Base-by-base conservation (phyloP, 1,140 invertebrate species). In the Drosophila mojavensis region DNA sequence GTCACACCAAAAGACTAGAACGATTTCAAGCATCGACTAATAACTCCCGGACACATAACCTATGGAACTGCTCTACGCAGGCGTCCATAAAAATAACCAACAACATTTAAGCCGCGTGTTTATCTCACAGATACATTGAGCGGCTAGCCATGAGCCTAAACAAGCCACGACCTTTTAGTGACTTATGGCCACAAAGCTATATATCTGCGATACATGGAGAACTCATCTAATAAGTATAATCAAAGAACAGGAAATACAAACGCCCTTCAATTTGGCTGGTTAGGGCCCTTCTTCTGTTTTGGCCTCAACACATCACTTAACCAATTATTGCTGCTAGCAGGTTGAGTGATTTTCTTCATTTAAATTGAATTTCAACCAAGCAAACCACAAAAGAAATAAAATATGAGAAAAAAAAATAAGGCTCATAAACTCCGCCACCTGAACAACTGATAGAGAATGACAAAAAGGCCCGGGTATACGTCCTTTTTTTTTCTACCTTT, bases 211-310 rank as follows among this genome's bases (percentile, higher is more conserved):
- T 15, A n/a, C 1, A 15, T 4, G 5, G 28, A 43, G 55, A 28
- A n/a, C 47, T 15, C 26, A 45, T 60, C 58, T 73, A 86, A 81
- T 82, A 47, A 75, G 50, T 65, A 63, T 56, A 62, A 72, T 70
- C 56, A 65, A 53, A 51, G 39, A 73, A 74, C 69, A 80, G 77
- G 69, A 78, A 88, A 88, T 68, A 77, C 79, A 86, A 88, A 88
- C 84, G 79, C 83, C 79, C 83, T 88, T 82, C 83, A 78, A 88
- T 88, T 86, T 75, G n/a, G 45, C 56, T 68, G 69, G 26, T 66
- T 72, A 73, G 36, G 20, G 20, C 20, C 20, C 20, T 1, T 24
- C 20, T 24, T 17, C 17, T 17, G 0, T 17, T 17, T 17, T n/a
- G n/a, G n/a, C n/a, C n/a, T n/a, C 64, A 85, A 73, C 54, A 79